A percentile compares a stretch with the other conserved stretches of the same genome.
Conservation (phyloP, 2,888 invertebrate genomes). For the Chrysodeixis includens region DNA sequence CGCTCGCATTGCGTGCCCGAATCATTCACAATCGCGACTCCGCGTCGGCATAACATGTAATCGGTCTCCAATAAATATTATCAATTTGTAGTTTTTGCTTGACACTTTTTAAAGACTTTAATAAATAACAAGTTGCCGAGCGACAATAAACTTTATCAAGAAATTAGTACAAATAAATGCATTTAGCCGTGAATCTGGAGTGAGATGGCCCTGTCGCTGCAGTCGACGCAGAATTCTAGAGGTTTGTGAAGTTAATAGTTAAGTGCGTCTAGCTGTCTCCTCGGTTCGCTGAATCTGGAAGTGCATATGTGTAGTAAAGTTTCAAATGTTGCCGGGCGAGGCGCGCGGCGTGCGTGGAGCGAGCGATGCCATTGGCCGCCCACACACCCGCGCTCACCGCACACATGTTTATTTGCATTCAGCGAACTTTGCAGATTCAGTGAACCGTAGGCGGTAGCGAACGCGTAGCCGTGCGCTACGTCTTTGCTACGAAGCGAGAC, state of each 20-base stretch:
- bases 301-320: conserved; percentile 82
- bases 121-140: conserved; percentile 42
- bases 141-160: conserved; percentile 61
- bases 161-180: conserved; percentile 81
- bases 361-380: conserved; percentile 81
- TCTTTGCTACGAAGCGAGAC: conserved; percentile 67
- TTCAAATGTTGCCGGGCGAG: conserved; percentile 81
- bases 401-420: conserved; percentile 88
- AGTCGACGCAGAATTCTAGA: conserved; percentile 89
- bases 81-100: conserved; percentile 46
- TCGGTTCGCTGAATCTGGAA: conserved; percentile 69
- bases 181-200: conserved; percentile 85
- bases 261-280: conserved; percentile 56
- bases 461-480: conserved; percentile 82
- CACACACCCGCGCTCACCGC: conserved; percentile 72
- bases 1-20: conserved; percentile 74
- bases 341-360: conserved; percentile 82
- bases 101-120: conserved; percentile 41
- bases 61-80: conserved; percentile 47
- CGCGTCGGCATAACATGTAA: conserved; percentile 80
- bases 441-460: conserved; percentile 84
- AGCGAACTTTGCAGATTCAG: conserved; percentile 85
- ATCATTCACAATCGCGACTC: conserved; percentile 80
- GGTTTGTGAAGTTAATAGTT: conserved; percentile 78
- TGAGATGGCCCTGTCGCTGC: conserved; percentile 90